Evolutionary conservation across 2,113 vertebrate genomes (phyloP).

Genomic region (Dissostichus mawsoni): DNA sequence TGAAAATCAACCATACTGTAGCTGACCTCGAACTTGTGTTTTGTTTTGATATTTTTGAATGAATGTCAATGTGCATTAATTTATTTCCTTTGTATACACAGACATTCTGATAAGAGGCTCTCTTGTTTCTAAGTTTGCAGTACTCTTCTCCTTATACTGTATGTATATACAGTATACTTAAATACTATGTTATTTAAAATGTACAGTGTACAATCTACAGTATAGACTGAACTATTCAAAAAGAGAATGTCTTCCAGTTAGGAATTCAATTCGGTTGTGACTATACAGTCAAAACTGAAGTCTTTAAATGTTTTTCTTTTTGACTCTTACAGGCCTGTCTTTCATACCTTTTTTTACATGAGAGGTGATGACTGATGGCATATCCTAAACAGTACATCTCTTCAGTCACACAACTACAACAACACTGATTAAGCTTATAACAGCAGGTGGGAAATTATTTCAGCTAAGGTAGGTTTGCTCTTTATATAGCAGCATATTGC

Average conservation of each 20-base stretch:
- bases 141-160: background rate
- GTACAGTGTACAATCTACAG: no score
- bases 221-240: no score
- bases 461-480: background rate
- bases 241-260: background rate
- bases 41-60: background rate
- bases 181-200: background rate
- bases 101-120: background rate
- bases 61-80: background rate
- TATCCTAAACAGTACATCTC: constrained; percentile 5
- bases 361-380: constrained; percentile 22
- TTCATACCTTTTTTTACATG: constrained; percentile 16
- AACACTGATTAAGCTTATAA: background rate
- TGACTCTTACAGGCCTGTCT: constrained; percentile 1
- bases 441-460: background rate
- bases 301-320: background rate
- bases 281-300: constrained; percentile 8
- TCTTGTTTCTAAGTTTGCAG: background rate
- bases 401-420: constrained; percentile 11
- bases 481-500: background rate
- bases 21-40: background rate
- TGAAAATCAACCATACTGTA: background rate
- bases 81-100: background rate
- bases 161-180: background rate
- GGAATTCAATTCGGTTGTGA: background rate